Evolutionary conservation across 92 coral and sea anemone genomes (phyloP).

Genomic region (Porites lobata): DNA sequence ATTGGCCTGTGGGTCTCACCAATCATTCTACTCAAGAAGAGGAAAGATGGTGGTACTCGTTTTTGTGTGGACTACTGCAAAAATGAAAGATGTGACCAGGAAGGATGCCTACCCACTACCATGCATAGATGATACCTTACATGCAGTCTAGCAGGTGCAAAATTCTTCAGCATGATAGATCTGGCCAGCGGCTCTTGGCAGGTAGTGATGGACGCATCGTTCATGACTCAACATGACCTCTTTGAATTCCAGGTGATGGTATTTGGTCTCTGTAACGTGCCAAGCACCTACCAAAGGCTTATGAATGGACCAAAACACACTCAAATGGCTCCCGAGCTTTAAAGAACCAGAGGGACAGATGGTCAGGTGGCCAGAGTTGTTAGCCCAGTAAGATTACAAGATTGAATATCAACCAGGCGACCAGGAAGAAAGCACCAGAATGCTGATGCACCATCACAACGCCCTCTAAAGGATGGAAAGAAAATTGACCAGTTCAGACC

Average conservation of each 20-base stretch:
- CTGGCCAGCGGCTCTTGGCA: constrained; percentile 61
- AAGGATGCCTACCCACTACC: constrained; percentile 56
- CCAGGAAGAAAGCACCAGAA: constrained; percentile 60
- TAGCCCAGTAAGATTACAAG: constrained; percentile 24
- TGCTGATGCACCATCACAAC: constrained; percentile 42
- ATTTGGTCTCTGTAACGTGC: constrained; percentile 53
- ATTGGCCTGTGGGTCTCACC: constrained; percentile 53
- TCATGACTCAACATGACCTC: constrained; percentile 40
- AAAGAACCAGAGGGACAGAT: constrained; percentile 40
- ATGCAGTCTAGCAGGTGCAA: constrained; percentile 37
- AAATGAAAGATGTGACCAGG: constrained; percentile 39
- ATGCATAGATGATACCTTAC: constrained; percentile 36
- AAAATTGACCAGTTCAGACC: neutral
- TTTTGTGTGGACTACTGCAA: constrained; percentile 37
- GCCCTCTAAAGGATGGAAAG: constrained; percentile 11
- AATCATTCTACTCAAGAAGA: constrained; percentile 44
- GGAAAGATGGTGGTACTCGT: neutral
- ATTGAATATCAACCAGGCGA: constrained; percentile 3
- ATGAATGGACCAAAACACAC: constrained; percentile 39
- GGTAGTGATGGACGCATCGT: constrained; percentile 41
- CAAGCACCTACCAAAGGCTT: constrained; percentile 58
- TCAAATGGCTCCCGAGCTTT: constrained; percentile 47
- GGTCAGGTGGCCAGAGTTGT: constrained; percentile 35
- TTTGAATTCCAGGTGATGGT: constrained; percentile 64
- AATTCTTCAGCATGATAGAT: constrained; percentile 40